These are phyloP conservation scores for Paragorgia papillata DNA, from an alignment of 92 coral and sea anemone species.

Conservation along the genomic window DNA sequence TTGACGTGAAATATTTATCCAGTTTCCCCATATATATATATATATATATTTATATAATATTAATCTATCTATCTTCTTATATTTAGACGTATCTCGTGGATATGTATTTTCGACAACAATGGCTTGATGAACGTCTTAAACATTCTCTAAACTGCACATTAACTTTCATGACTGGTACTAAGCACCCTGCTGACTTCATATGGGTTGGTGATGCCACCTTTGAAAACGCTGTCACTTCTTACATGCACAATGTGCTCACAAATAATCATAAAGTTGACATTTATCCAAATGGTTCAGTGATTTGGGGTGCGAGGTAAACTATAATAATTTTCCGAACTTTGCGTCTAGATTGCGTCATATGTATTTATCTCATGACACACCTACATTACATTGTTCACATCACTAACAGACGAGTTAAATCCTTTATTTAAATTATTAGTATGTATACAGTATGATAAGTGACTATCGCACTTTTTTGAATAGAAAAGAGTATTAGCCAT, in stretches of 20 bases:
- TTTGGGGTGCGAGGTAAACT: constrained; percentile 49
- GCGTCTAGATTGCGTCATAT: too few species aligned
- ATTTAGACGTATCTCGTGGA: constrained; percentile 41
- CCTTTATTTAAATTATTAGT: too few species aligned
- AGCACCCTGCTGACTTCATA: constrained; percentile 52
- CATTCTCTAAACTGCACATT: constrained; percentile 47
- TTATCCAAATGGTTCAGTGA: constrained; percentile 45
- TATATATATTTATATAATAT: too few species aligned
- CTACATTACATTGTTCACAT: too few species aligned
- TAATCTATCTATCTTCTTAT: neutral
- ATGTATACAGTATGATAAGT: too few species aligned
- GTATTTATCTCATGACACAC: too few species aligned
- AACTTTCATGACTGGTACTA: constrained; percentile 47
- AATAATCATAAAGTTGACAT: constrained; percentile 50
- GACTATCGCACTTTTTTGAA: too few species aligned
- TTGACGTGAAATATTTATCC: too few species aligned
- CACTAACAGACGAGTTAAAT: too few species aligned
- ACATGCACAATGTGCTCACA: constrained; percentile 50
- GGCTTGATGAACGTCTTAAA: constrained; percentile 48
- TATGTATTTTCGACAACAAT: constrained; percentile 55
- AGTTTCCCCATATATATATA: too few species aligned
- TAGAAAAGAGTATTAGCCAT: too few species aligned
- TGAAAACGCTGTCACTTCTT: constrained; percentile 55
- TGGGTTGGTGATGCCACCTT: constrained; percentile 56
- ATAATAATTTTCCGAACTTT: too few species aligned